These are phyloP conservation scores for Heteromyza rotundicornis DNA, from an alignment of 2,888 invertebrate species.

Conservation along the genomic window DNA sequence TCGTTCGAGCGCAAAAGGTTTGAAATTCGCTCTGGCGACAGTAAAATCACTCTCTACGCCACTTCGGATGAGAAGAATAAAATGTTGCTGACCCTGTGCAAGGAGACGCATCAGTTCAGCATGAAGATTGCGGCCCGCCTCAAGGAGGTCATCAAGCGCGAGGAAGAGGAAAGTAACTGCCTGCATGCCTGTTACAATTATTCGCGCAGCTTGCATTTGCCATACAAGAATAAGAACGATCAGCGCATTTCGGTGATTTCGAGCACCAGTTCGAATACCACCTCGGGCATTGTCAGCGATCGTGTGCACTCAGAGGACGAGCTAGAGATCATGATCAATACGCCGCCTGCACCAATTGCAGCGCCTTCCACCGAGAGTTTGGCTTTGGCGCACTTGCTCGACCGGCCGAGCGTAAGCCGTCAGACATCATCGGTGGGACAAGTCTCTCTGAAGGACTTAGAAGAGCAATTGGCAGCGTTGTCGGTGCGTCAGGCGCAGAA, in stretches of 20 bases:
- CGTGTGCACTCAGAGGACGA: slow-evolving; percentile 94
- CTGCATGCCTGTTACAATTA: slow-evolving; percentile 77
- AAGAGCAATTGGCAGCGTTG: slow-evolving; percentile 63
- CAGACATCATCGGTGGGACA: slow-evolving; percentile 66
- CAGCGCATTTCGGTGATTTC: slow-evolving; percentile 90
- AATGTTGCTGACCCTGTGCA: slow-evolving; percentile 84
- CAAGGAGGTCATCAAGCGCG: slow-evolving; percentile 80
- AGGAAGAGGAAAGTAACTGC: slow-evolving; percentile 80
- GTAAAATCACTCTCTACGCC: slow-evolving; percentile 87
- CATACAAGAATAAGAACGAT: slow-evolving; percentile 73
- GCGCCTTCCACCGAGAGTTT: slow-evolving; percentile 87
- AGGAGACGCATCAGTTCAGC: slow-evolving; percentile 93
- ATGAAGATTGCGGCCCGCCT: slow-evolving; percentile 89
- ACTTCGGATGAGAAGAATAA: slow-evolving; percentile 93
- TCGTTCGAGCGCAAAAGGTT: slow-evolving; percentile 98
- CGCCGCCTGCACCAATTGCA: slow-evolving; percentile 73
- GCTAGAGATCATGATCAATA: slow-evolving; percentile 85
- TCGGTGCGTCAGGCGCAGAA: slow-evolving; percentile 51
- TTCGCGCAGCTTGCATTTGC: slow-evolving; percentile 69
- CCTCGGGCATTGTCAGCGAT: slow-evolving; percentile 95
- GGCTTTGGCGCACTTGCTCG: slow-evolving; percentile 78
- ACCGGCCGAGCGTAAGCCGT: slow-evolving; percentile 66
- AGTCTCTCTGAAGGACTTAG: slow-evolving; percentile 61
- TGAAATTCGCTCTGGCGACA: slow-evolving; percentile 90
- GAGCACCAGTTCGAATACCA: slow-evolving; percentile 94